These are phyloP conservation scores for Taenioides sp. DNA, from an alignment of 2,797 vertebrate genomes.

Conservation along the genomic window DNA sequence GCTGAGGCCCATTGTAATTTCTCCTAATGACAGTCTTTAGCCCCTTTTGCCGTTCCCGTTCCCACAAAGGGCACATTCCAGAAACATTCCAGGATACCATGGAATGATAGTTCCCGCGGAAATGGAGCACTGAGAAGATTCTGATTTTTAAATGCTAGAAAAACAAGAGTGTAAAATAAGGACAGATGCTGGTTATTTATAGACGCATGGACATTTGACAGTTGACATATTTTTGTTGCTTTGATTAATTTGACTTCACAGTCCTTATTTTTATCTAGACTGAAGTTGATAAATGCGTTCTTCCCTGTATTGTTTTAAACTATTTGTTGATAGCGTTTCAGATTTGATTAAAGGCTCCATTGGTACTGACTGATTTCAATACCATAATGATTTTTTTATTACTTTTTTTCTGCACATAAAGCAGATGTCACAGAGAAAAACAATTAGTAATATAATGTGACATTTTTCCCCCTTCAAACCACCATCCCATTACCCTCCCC, in stretches of 20 bases:
- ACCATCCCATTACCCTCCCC: too few relatives aligned
- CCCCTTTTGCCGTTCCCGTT: constrained; percentile 28
- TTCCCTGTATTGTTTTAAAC: too few relatives aligned
- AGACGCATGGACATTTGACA: not conserved
- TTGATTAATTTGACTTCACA: not conserved
- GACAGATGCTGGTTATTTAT: constrained; percentile 16
- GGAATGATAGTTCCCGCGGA: constrained; percentile 38
- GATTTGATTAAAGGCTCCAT: too few relatives aligned
- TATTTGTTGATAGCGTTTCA: too few relatives aligned
- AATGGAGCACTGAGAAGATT: constrained; percentile 42
- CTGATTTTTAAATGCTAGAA: constrained; percentile 6
- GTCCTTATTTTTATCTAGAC: constrained; percentile 13
- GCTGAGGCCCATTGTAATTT: not conserved
- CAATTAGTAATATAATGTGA: too few relatives aligned
- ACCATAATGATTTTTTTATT: too few relatives aligned
- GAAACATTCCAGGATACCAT: constrained; percentile 8
- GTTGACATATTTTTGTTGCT: not conserved
- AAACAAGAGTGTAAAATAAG: not conserved
- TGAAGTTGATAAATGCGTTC: not conserved
- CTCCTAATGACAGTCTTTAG: not conserved
- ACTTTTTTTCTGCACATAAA: too few relatives aligned
- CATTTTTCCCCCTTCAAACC: too few relatives aligned
- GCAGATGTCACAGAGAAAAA: too few relatives aligned
- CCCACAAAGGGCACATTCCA: constrained; percentile 47
- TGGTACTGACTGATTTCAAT: too few relatives aligned